phyloP scores from a whole-genome alignment of 2,113 vertebrate genomes.

The Odobenus rosmarus region DNA sequence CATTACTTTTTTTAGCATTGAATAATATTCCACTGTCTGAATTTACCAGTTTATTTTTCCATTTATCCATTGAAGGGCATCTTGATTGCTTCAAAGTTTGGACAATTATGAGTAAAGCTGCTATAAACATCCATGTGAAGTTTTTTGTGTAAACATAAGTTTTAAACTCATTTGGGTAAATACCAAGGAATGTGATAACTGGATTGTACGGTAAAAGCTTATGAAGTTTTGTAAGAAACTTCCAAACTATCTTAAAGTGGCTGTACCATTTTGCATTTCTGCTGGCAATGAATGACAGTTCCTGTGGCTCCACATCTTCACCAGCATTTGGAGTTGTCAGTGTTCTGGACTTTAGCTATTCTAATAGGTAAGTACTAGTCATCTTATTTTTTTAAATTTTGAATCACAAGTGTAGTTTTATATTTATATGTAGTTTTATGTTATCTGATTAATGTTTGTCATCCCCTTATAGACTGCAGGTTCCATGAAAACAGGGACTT shows the following conservation, averaged over 20 bases:
- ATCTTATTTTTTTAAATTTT: conserved; percentile 20
- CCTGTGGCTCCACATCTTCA: background rate
- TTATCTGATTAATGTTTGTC: conserved; percentile 2
- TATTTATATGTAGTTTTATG: background rate
- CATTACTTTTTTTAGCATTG: conserved; percentile 6
- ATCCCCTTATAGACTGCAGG: background rate
- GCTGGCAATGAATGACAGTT: background rate
- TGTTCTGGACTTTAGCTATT: background rate
- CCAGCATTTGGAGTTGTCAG: background rate
- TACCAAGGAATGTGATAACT: background rate
- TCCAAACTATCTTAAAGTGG: background rate
- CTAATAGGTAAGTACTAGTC: background rate
- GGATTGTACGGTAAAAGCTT: background rate
- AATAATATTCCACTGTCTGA: background rate
- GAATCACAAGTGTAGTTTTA: conserved; percentile 1
- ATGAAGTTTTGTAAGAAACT: conserved; percentile 15
- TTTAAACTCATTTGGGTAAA: conserved; percentile 37
- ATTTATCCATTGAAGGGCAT: background rate
- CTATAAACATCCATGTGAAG: background rate
- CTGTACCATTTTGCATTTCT: background rate
- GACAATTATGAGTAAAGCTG: background rate
- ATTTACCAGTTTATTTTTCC: background rate
- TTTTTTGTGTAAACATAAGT: background rate
- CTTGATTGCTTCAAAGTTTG: background rate
- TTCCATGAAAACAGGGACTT: background rate